phyloP scores from a whole-genome alignment of 2,888 invertebrate genomes.

The Lymantria monacha region DNA sequence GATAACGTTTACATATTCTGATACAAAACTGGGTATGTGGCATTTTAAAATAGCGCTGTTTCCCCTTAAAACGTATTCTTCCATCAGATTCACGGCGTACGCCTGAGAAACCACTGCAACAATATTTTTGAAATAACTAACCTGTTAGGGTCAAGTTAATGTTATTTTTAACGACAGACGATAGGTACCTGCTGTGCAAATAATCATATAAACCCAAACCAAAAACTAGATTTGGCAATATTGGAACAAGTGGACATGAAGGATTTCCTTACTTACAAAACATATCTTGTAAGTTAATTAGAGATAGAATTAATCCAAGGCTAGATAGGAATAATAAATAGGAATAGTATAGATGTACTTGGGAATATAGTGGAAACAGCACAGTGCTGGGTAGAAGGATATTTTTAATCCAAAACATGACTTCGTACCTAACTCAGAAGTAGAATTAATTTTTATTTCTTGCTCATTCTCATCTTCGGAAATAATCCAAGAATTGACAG shows the following conservation, averaged over 20 bases:
- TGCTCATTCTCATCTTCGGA: constrained; percentile 84
- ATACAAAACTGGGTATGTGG: constrained; percentile 96
- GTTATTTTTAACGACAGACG: constrained; percentile 6
- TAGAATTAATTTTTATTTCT: constrained; percentile 62
- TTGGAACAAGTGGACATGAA: neutral
- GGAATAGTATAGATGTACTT: neutral
- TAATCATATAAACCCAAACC: neutral
- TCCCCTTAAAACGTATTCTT: constrained; percentile 94
- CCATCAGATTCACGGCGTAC: constrained; percentile 95
- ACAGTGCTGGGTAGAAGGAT: constrained; percentile 13
- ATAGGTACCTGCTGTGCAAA: neutral
- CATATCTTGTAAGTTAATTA: too few relatives aligned
- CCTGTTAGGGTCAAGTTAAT: neutral
- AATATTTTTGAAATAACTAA: constrained; percentile 34
- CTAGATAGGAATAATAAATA: neutral
- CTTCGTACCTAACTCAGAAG: constrained; percentile 61
- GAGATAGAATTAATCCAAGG: neutral
- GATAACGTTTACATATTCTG: constrained; percentile 92
- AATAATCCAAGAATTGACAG: constrained; percentile 92
- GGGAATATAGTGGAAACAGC: neutral
- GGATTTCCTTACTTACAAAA: too few relatives aligned
- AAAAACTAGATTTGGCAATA: neutral
- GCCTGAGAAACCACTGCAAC: constrained; percentile 94
- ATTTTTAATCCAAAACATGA: constrained; percentile 1
- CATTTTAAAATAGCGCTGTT: constrained; percentile 96